These are phyloP conservation scores for Australoheros scitulus DNA, from an alignment of 2,113 vertebrate genomes.

Conservation along the genomic window DNA sequence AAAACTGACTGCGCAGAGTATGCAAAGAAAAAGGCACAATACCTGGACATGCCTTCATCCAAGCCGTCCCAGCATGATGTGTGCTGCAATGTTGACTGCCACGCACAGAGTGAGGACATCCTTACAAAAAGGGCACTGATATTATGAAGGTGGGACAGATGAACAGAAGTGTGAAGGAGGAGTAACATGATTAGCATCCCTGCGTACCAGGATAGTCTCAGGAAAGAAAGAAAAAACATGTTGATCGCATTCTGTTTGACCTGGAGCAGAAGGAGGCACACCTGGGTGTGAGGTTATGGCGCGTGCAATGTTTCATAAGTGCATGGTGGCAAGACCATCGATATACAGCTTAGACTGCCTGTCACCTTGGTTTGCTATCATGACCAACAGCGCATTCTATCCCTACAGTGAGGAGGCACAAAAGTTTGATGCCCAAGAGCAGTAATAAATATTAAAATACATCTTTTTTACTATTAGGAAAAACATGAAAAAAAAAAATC, in stretches of 20 bases:
- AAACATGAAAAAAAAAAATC: neutral
- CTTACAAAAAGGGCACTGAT: neutral
- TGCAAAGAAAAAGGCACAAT: conserved; percentile 9
- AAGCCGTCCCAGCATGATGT: neutral
- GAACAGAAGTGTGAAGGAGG: conserved; percentile 9
- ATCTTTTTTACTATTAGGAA: neutral
- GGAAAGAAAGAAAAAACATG: conserved; percentile 32
- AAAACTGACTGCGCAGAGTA: neutral
- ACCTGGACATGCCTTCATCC: conserved; percentile 65
- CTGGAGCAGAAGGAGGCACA: conserved; percentile 55
- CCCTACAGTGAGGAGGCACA: conserved; percentile 25
- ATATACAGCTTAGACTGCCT: neutral
- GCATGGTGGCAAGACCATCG: neutral
- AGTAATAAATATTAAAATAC: conserved; percentile 3
- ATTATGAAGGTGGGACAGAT: neutral
- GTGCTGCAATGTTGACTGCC: conserved; percentile 9
- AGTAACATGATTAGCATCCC: neutral
- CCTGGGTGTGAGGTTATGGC: conserved; percentile 66
- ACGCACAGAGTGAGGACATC: neutral
- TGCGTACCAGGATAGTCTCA: conserved; percentile 6
- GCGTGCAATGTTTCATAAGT: neutral
- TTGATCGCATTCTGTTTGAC: conserved; percentile 49
- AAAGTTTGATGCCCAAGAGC: conserved; percentile 17
- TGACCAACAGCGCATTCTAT: neutral
- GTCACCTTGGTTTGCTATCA: neutral